Evolutionary conservation across 2,113 vertebrate species (phyloP).

Genomic region (Pao palembangensis): DNA sequence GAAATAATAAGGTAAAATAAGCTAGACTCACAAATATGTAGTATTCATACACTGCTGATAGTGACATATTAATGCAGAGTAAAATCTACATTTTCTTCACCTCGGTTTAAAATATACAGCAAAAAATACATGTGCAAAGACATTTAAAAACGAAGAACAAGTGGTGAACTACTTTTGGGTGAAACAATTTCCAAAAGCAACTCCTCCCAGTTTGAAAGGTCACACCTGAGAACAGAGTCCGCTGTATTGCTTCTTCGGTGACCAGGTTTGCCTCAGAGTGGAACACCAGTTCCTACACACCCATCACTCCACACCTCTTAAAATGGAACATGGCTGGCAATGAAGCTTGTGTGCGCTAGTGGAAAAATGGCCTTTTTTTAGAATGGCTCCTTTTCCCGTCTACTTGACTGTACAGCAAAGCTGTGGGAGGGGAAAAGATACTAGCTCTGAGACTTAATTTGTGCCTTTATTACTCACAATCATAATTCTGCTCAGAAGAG

Average conservation of each 20-base stretch:
- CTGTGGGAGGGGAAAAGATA: conserved; percentile 3
- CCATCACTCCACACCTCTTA: conserved; percentile 54
- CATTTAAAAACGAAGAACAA: conserved; percentile 12
- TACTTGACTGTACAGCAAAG: background rate
- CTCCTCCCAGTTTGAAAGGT: conserved; percentile 66
- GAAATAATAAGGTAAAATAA: background rate
- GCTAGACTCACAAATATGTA: background rate
- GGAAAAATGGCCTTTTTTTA: conserved; percentile 32
- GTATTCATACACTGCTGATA: too few relatives aligned
- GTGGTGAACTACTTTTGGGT: conserved; percentile 30
- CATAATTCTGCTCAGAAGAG: background rate
- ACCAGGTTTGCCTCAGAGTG: conserved; percentile 28
- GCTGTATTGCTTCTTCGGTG: conserved; percentile 51
- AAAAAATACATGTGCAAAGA: background rate
- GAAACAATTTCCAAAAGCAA: conserved; percentile 48
- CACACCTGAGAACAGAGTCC: conserved; percentile 48
- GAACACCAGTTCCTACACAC: conserved; percentile 51
- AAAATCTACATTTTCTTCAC: too few relatives aligned
- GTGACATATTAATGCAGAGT: too few relatives aligned
- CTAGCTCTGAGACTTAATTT: background rate
- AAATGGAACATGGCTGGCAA: conserved; percentile 22
- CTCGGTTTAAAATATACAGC: too few relatives aligned
- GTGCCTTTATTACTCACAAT: background rate
- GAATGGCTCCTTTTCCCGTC: conserved; percentile 10
- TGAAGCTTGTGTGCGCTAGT: conserved; percentile 9